These are phyloP conservation scores for Drosophila ustulata DNA, from an alignment of 2,888 invertebrate species.

Conservation along the genomic window DNA sequence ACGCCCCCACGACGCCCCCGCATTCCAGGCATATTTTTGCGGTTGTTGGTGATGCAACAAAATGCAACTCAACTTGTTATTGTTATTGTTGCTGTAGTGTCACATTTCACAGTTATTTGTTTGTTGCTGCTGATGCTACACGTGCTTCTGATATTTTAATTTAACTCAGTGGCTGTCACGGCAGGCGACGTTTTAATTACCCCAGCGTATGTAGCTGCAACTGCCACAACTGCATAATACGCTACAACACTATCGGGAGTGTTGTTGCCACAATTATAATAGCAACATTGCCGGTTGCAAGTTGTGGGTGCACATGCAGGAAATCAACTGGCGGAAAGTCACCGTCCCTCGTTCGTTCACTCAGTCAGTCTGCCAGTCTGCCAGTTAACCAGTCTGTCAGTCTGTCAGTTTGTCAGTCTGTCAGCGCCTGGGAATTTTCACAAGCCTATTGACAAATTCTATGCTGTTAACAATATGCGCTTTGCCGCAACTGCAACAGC, in stretches of 20 bases:
- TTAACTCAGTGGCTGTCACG: conserved; percentile 61
- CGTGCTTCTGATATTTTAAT: conserved; percentile 70
- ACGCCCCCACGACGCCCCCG: conserved; percentile 27
- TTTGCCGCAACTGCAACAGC: conserved; percentile 2
- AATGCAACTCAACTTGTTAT: conserved; percentile 51
- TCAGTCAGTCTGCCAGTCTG: conserved; percentile 25
- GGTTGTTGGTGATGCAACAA: neutral
- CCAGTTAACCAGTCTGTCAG: conserved; percentile 18
- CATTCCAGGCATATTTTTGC: neutral
- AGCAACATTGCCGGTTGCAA: conserved; percentile 14
- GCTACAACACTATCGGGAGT: neutral
- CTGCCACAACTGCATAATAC: conserved; percentile 42
- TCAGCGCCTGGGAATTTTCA: conserved; percentile 63
- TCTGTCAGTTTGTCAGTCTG: conserved; percentile 31
- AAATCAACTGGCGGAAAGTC: conserved; percentile 29
- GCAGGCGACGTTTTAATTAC: conserved; percentile 67
- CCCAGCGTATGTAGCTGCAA: conserved; percentile 27
- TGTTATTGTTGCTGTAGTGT: conserved; percentile 56
- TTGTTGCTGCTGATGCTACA: conserved; percentile 42
- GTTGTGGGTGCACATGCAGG: conserved; percentile 32
- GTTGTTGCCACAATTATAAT: conserved; percentile 22
- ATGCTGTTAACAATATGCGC: conserved; percentile 44
- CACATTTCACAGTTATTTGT: conserved; percentile 70
- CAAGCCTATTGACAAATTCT: conserved; percentile 58
- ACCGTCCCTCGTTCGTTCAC: neutral